phyloP scores from a whole-genome alignment of 2,797 vertebrate genomes.

The Syndactyla subalaris region DNA sequence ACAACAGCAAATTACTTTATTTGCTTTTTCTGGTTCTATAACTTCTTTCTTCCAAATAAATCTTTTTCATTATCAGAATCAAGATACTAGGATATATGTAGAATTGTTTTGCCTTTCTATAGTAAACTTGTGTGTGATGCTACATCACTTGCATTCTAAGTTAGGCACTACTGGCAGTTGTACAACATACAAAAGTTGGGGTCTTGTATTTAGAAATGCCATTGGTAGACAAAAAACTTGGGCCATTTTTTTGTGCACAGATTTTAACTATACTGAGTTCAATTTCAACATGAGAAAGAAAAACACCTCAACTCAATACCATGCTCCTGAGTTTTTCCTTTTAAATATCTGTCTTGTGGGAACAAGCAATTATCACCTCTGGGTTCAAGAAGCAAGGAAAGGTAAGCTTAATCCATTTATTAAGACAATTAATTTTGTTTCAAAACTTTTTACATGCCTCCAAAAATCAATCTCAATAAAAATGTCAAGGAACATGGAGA shows the following conservation, averaged over 20 bases:
- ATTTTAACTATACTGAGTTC: neutral
- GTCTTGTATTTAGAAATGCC: neutral
- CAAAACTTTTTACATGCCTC: neutral
- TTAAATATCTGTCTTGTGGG: neutral
- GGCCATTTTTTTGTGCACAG: neutral
- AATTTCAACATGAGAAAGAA: neutral
- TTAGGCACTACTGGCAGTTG: neutral
- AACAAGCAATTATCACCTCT: neutral
- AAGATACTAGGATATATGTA: neutral
- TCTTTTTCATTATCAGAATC: neutral
- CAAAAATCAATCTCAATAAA: slow-evolving; percentile 35
- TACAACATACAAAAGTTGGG: neutral
- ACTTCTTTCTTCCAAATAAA: neutral
- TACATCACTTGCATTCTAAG: neutral
- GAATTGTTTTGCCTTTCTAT: neutral
- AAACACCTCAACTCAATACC: neutral
- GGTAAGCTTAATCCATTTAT: neutral
- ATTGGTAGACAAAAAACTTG: neutral
- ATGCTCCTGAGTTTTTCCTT: neutral
- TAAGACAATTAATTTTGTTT: neutral
- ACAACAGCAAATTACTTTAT: neutral
- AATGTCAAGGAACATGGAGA: neutral
- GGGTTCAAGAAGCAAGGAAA: neutral
- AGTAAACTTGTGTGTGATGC: neutral
- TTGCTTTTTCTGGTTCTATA: neutral